Evolutionary conservation across 2,797 vertebrate species (phyloP), one percentile per base, ranked within the genome.

Genomic region (Alauda arvensis): DNA sequence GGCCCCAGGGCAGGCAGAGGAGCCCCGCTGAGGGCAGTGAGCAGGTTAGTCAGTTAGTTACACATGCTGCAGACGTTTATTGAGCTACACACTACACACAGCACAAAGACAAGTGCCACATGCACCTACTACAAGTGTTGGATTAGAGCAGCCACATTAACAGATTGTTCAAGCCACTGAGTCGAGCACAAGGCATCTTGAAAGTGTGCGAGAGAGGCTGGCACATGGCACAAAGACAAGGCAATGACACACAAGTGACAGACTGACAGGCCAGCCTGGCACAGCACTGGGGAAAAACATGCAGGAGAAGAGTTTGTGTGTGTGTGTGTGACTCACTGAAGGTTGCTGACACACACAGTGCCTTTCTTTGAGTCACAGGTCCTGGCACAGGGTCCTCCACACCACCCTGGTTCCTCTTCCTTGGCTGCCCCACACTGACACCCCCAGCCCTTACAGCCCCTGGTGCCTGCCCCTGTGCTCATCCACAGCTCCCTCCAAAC

Each of bases 201-300:
- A 67, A 39, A 40, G 7, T 11, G 43, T 48, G 71, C 0, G 0
- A 45, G 12, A 45, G 12, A 53, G 72, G 68, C 77, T 81, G 68
- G 75, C 67, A 67, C 9, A 0, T 19, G 29, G 65, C 69, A 75
- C 42, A 42, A 5, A 40, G 77, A 63, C 5, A 1, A 65, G 84
- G 63, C 71, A 31, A 43, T 10, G 33, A 63, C 55, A 72, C 3
- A 2, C 34, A 37, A 14, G n/a, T 23, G 59, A n/a, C 55, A 57
- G 65, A 43, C 20, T n/a, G 59, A 57, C 3, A 2, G 57, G 31
- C 53, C 37, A 74, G 77, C 62, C 62, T 77, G 53, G 69, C 53
- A 34, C 39, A 5, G 31, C 1, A 2, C n/a, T 0, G 0, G 28
- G 33, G 28, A 51, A 19, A 24, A 33, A n/a, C 8, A 1, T 20